Evolutionary conservation across 2,797 vertebrate genomes (phyloP).

Genomic region (Pseudochirops cupreus): DNA sequence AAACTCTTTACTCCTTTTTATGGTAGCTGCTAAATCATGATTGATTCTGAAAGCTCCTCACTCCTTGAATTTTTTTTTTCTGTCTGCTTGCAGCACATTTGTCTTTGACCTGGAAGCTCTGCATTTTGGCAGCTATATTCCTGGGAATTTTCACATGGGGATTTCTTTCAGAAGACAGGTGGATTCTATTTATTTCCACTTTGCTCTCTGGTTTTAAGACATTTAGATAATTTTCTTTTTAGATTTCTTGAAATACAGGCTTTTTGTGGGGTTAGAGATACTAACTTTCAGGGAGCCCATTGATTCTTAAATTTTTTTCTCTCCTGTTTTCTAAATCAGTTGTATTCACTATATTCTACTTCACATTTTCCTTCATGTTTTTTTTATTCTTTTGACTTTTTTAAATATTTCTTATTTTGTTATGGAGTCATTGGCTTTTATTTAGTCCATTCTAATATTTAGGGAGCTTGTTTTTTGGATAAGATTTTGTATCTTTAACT

Average conservation of each 20-base stretch:
- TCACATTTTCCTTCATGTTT: too few species aligned
- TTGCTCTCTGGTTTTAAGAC: too few species aligned
- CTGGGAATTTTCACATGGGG: background rate
- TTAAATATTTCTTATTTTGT: too few species aligned
- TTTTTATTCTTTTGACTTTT: too few species aligned
- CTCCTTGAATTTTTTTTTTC: background rate
- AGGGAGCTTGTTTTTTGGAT: background rate
- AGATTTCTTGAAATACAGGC: background rate
- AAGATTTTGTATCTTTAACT: background rate
- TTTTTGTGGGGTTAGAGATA: too few species aligned
- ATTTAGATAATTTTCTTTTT: background rate
- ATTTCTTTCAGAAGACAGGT: background rate
- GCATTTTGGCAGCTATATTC: background rate
- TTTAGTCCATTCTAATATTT: background rate
- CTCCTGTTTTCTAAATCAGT: too few species aligned
- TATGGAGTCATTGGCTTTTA: background rate
- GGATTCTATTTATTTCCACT: background rate
- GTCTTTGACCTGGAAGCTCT: background rate
- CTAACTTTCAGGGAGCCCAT: too few species aligned
- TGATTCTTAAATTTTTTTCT: too few species aligned
- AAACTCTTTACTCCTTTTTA: too few species aligned
- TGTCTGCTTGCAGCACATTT: background rate
- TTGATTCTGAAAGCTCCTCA: too few species aligned
- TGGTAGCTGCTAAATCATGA: background rate
- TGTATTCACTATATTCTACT: too few species aligned